Base-by-base conservation (phyloP, 2,888 invertebrate genomes). In the Synergus umbraculus region DNA sequence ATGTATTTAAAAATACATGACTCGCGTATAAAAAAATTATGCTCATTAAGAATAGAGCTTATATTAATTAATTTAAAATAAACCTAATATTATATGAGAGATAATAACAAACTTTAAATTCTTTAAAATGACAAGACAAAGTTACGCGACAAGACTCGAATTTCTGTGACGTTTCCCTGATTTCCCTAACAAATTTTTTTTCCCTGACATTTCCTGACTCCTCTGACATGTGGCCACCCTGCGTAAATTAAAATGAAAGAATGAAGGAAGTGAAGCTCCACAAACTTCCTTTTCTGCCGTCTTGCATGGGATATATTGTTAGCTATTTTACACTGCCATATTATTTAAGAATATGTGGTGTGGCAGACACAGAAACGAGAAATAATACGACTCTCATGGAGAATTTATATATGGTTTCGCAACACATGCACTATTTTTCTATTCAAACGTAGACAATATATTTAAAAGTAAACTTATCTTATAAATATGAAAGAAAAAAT, bases 321-420 rank as follows among this genome's bases (percentile, higher is more conserved):
- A 15, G 46, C 29, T 49, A 37, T 54, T 73, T 54, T 41, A 73
- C 69, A 73, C 22, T 73, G 1, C 9, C 37, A 10, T 49, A 37
- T 73, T 54, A 73, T 54, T 49, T 73, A 73, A 73, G 49, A 73
- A 73, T 54, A n/a, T 69, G 46, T 49, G 67, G 46, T 43, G 43
- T 43, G 66, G 43, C 43, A 66, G n/a, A 67, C 43, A 13, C 46
- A 44, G 67, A 29, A 69, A n/a, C 15, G 29, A 46, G 15, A 69
- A 69, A 49, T 69, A 46, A 46, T 67, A 67, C 15, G 18, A 67
- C 67, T 44, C 15, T 46, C 67, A 67, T 67, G 22, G 22, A 67
- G 67, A 18, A 69, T 22, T 22, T 29, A 44, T 46, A 49, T 29
- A 49, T 29, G 46, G 22, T 69, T 46, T 69, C 46, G 15, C 15